phyloP scores from a whole-genome alignment of 2,888 invertebrate genomes.

The Candidula unifasciata region DNA sequence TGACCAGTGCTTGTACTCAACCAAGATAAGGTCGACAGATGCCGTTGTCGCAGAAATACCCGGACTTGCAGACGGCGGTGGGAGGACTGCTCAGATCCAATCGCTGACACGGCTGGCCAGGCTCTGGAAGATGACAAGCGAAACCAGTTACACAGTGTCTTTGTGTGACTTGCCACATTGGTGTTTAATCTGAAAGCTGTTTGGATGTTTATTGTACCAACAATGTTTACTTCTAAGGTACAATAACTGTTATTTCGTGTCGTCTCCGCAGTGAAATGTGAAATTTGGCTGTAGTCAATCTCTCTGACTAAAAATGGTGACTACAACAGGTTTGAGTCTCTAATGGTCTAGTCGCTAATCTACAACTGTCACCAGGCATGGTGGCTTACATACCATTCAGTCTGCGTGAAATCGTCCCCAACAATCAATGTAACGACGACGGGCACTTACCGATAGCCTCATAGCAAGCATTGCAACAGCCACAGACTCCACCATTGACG shows the following conservation, averaged over 20 bases:
- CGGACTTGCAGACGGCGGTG: neutral
- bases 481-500: slow-evolving; percentile 44
- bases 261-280: too few relatives aligned
- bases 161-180: neutral
- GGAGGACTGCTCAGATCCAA: slow-evolving; percentile 11
- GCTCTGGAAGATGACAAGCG: neutral
- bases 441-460: slow-evolving; percentile 31
- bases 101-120: neutral
- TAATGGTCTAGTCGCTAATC: neutral
- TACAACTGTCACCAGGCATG: neutral
- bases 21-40: slow-evolving; percentile 1
- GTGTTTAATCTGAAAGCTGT: neutral
- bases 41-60: slow-evolving; percentile 2
- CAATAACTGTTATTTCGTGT: neutral
- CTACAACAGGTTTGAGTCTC: neutral
- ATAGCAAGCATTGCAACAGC: slow-evolving; percentile 50
- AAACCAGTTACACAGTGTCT: neutral
- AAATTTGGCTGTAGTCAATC: neutral
- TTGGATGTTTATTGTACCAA: neutral
- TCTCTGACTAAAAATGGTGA: neutral
- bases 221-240: neutral
- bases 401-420: neutral
- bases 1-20: neutral
- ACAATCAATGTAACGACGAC: neutral
- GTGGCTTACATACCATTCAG: neutral